These are phyloP conservation scores for Sternotherus odoratus DNA, from an alignment of 2,797 vertebrate genomes.

Conservation along the genomic window DNA sequence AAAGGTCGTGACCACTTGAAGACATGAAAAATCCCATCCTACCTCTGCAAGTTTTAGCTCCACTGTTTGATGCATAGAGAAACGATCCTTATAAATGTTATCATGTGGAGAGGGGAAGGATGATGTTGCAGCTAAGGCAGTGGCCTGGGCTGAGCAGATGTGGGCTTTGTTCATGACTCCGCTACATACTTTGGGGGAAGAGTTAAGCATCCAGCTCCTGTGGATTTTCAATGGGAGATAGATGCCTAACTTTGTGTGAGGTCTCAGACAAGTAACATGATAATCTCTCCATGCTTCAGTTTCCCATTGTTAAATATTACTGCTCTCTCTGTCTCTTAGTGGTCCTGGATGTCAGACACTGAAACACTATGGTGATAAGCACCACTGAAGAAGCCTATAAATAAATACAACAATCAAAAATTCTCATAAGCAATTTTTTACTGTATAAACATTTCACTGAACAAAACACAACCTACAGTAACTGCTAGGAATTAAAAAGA, in stretches of 20 bases:
- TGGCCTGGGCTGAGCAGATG: not conserved
- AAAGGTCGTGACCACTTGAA: not conserved
- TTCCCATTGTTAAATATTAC: not conserved
- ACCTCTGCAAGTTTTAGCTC: not conserved
- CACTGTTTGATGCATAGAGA: not conserved
- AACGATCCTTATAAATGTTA: not conserved
- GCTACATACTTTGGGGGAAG: not conserved
- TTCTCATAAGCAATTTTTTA: not conserved
- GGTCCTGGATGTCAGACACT: not conserved
- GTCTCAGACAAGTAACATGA: not conserved
- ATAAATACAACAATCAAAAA: not conserved
- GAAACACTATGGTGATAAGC: not conserved
- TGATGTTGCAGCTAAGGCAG: not conserved
- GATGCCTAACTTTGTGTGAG: not conserved
- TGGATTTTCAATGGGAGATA: not conserved
- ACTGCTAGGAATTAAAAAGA: not conserved
- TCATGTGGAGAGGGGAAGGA: not conserved
- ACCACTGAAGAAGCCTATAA: not conserved
- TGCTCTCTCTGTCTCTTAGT: not conserved
- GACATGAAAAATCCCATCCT: not conserved
- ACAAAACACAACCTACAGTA: not conserved
- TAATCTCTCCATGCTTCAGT: not conserved
- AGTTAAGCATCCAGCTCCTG: not conserved
- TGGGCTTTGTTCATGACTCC: not conserved
- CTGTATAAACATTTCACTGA: not conserved